phyloP scores from a whole-genome alignment of 2,888 invertebrate genomes.

The Pandemis heparana region DNA sequence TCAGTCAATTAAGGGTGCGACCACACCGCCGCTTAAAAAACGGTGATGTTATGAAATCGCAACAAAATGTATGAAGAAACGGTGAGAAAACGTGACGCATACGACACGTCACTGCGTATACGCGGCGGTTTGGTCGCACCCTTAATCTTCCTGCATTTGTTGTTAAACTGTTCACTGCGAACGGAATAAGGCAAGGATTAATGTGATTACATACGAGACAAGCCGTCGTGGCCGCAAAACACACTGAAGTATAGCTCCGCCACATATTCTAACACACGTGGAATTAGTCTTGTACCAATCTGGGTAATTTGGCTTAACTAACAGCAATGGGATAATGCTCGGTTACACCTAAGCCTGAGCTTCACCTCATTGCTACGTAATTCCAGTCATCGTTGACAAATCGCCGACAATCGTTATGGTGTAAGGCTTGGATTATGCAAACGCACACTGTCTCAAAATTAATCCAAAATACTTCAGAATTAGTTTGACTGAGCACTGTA shows the following conservation, averaged over 20 bases:
- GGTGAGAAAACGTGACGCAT: no score
- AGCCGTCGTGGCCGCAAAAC: conserved; percentile 37
- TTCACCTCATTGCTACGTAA: not conserved
- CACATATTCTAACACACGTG: conserved; percentile 19
- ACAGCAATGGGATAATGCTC: conserved; percentile 26
- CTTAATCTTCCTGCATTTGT: no score
- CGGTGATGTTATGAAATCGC: no score
- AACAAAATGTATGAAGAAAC: no score
- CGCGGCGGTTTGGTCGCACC: no score
- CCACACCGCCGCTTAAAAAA: no score
- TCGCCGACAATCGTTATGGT: not conserved
- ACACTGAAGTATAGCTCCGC: conserved; percentile 38
- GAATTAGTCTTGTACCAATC: conserved; percentile 27
- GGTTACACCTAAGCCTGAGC: not conserved
- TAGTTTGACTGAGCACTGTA: no score
- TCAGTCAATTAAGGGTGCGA: no score
- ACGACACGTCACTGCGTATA: no score
- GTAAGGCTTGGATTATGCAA: no score
- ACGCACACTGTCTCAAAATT: no score
- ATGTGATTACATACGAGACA: conserved; percentile 43
- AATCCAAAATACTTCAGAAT: no score
- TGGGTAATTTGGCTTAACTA: conserved; percentile 35
- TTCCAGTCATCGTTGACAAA: not conserved
- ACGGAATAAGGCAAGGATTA: conserved; percentile 38
- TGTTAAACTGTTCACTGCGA: conserved; percentile 22